Evolutionary conservation across 2,113 vertebrate species (phyloP), one percentile per base, ranked within the genome.

Genomic region (Falco punctatus): DNA sequence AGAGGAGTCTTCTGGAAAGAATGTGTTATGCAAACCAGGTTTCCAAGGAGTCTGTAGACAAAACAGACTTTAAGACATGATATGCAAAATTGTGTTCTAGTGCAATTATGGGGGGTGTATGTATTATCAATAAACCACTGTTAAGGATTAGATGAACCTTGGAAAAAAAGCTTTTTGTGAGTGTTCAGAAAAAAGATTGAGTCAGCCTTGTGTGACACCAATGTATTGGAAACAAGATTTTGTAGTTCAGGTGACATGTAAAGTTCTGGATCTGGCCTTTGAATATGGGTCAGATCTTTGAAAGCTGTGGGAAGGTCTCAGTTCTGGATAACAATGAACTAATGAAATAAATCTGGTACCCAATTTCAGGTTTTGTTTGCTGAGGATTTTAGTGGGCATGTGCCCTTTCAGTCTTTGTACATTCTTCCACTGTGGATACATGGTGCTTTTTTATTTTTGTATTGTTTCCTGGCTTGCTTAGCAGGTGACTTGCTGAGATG

Each of bases 11-110:
- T 75, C 58, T 79, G 72, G 83, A 92, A 96, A 88, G 81, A 93
- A 73, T 69, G 15, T 75, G 73, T 91, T 95, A 81, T 12, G 62
- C 92, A 96, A 94, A 90, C 77, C 30, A 42, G 57, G 90, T 96
- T 95, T 92, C 83, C 90, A 84, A 65, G 94, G 90, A 94, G 92
- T 72, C 77, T 87, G 81, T 77, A 81, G 77, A 73, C 86, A 92
- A 94, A 96, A 93, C 72, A 89, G 49, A 81, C 69, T 81, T 87
- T 11, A 52, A 65, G 42, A 51, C 61, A 49, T 64, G 78, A 89
- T 91, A 87, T 0, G 5, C 71, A 81, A 74, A 40, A 57, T 48
- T 0, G 0, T 81, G 35, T 78, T 86, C 24, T 57, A 28, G 17
- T 91, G 66, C 24, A 66, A 0, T 69, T 89, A 57, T 9, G 59